phyloP scores from a whole-genome alignment of 2,888 invertebrate genomes.

The Lymantria monacha region DNA sequence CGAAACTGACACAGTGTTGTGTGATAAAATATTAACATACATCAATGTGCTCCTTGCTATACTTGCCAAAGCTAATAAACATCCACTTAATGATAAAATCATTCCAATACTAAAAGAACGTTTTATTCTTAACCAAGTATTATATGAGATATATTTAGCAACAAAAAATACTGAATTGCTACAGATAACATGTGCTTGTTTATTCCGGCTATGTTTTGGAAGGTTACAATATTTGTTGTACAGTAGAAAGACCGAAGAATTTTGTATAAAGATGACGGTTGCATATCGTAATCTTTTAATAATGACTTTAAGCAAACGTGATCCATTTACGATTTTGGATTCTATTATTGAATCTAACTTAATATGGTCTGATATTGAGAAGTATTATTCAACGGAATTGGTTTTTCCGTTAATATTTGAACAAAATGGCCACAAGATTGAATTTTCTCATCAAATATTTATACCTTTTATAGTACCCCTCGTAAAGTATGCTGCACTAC shows the following conservation, averaged over 20 bases:
- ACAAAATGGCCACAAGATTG: slow-evolving; percentile 37
- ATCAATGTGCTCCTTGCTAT: slow-evolving; percentile 28
- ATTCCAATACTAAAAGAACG: slow-evolving; percentile 21
- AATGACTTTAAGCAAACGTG: slow-evolving; percentile 29
- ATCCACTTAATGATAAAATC: slow-evolving; percentile 29
- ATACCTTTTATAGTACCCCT: background rate
- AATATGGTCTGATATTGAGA: slow-evolving; percentile 37
- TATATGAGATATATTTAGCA: slow-evolving; percentile 8
- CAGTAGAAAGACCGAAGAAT: slow-evolving; percentile 21
- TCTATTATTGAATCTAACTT: slow-evolving; percentile 34
- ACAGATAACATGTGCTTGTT: slow-evolving; percentile 10
- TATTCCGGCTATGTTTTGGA: slow-evolving; percentile 9
- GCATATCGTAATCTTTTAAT: slow-evolving; percentile 29
- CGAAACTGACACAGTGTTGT: slow-evolving; percentile 26
- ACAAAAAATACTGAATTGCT: slow-evolving; percentile 14
- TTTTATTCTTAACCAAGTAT: slow-evolving; percentile 17
- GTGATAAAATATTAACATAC: slow-evolving; percentile 27
- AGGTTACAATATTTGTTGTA: slow-evolving; percentile 10
- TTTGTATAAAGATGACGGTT: slow-evolving; percentile 31
- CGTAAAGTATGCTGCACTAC: slow-evolving; percentile 3
- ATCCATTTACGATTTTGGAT: slow-evolving; percentile 27
- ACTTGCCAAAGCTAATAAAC: slow-evolving; percentile 26
- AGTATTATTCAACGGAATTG: slow-evolving; percentile 13
- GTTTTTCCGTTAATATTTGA: slow-evolving; percentile 34
- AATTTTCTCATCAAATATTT: slow-evolving; percentile 13